Base-by-base conservation (phyloP, 2,888 invertebrate genomes). In the Schrankia costaestrigalis region DNA sequence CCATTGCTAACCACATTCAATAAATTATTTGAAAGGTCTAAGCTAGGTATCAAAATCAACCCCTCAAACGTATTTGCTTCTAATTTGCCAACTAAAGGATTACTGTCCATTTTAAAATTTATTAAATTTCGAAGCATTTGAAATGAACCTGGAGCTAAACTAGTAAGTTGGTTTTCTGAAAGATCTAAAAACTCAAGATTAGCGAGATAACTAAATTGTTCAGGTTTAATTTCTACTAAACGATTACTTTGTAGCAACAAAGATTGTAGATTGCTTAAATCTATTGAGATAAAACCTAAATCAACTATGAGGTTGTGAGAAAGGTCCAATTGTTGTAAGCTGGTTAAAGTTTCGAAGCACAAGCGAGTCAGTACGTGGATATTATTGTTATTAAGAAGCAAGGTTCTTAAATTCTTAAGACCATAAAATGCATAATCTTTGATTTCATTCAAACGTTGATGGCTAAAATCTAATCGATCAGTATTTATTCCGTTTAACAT, bases 381-480 rank as follows among this genome's bases (percentile, higher is more conserved):
- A 10, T 48, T 47, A 31, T 83, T 84, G 44, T 73, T 67, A 35
- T 70, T 72, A 4, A 83, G 53, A 15, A 61, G 41, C 12, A 83
- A 56, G 2, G 35, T 45, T 6, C 45, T 34, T 3, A 82, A 31
- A 8, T 44, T 52, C 4, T 39, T 38, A 2, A 80, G 43, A 3
- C 77, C 73, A 14, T 54, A 40, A 41, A 83, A 82, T 5, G 78
- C 69, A 36, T 57, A 73, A 41, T 82, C 70, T 40, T 69, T 68
- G 22, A 84, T 41, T 18, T 54, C 43, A 8, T 55, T 54, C 3
- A 83, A 18, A 17, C 46, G 32, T 48, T 82, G 81, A 26, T 58
- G 42, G 30, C 71, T 71, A 22, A 83, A 48, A 52, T 75, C 67
- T 32, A 83, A 36, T 13, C 49, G 39, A 11, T 31, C 39, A 2